Percentiles rank a stretch among this genome's conserved stretches.
These are phyloP conservation scores for Drosophila murphyi DNA, from an alignment of 1,140 invertebrate species.

Conservation along the genomic window DNA sequence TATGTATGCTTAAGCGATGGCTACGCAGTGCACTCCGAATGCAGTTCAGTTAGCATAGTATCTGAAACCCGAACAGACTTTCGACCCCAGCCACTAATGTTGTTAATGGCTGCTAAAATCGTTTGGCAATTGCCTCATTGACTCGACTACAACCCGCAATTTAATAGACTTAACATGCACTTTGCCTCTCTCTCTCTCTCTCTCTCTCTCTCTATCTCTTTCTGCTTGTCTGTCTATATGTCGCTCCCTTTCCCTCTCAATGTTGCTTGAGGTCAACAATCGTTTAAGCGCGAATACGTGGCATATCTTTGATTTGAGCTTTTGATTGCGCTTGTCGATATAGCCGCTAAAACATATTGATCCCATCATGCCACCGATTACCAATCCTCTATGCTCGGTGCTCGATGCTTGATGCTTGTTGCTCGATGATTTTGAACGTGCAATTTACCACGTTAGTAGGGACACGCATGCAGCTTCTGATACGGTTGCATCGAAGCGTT, in stretches of 20 bases:
- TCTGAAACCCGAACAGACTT: slow-evolving; percentile 15
- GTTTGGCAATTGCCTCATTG: slow-evolving; percentile 78
- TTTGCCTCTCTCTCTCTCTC: not conserved
- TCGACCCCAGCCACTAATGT: slow-evolving; percentile 56
- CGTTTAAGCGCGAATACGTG: slow-evolving; percentile 73
- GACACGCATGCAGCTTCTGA: not conserved
- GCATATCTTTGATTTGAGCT: slow-evolving; percentile 75
- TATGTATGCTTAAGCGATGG: not conserved
- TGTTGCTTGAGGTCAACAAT: slow-evolving; percentile 70
- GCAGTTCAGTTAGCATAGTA: slow-evolving; percentile 48
- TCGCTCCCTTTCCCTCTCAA: no score
- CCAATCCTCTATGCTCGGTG: not conserved
- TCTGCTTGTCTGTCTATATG: no score
- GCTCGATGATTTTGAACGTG: not conserved
- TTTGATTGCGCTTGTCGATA: slow-evolving; percentile 53
- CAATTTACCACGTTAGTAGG: slow-evolving; percentile 6
- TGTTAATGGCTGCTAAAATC: slow-evolving; percentile 76
- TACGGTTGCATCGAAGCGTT: slow-evolving; percentile 15
- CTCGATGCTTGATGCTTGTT: not conserved
- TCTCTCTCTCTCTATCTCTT: no score
- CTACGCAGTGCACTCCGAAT: not conserved
- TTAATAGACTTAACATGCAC: slow-evolving; percentile 62
- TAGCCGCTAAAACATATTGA: slow-evolving; percentile 63
- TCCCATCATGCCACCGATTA: slow-evolving; percentile 23
- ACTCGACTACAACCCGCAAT: slow-evolving; percentile 58